Evolutionary conservation across 1,140 invertebrate species (phyloP).

Genomic region (Polypedilum pembai): DNA sequence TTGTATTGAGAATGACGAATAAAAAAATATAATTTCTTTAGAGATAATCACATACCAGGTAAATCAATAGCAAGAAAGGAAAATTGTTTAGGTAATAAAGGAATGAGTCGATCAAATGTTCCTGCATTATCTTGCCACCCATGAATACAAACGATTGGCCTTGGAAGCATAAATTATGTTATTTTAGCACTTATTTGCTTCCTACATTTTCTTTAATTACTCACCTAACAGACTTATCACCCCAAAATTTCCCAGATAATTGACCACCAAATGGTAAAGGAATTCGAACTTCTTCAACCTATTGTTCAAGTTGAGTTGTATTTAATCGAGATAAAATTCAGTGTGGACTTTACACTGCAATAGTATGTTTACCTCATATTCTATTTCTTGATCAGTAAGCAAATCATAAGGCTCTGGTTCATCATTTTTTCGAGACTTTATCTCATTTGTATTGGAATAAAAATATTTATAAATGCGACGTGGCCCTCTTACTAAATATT

Average conservation of each 20-base stretch:
- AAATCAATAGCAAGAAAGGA: constrained; percentile 60
- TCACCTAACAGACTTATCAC: constrained; percentile 46
- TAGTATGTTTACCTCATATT: not conserved
- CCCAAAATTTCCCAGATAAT: constrained; percentile 37
- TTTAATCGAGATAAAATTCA: not conserved
- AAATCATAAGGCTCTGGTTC: not conserved
- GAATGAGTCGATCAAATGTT: constrained; percentile 60
- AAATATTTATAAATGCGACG: not conserved
- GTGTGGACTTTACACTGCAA: not conserved
- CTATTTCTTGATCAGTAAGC: not conserved
- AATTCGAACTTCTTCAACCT: not conserved
- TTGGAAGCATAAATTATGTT: constrained; percentile 30
- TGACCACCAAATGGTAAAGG: not conserved
- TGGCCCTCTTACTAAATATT: not conserved
- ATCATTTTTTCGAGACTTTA: not conserved
- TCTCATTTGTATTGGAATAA: not conserved
- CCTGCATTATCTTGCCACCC: constrained; percentile 72
- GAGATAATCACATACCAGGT: constrained; percentile 42
- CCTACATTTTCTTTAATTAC: not conserved
- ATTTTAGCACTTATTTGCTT: too few relatives aligned
- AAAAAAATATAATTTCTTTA: not conserved
- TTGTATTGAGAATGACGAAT: not conserved
- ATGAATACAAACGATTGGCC: constrained; percentile 62
- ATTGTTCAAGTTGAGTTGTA: not conserved
- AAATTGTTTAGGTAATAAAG: constrained; percentile 50